phyloP scores from a whole-genome alignment of 2,113 vertebrate genomes.

The Fulica atra region DNA sequence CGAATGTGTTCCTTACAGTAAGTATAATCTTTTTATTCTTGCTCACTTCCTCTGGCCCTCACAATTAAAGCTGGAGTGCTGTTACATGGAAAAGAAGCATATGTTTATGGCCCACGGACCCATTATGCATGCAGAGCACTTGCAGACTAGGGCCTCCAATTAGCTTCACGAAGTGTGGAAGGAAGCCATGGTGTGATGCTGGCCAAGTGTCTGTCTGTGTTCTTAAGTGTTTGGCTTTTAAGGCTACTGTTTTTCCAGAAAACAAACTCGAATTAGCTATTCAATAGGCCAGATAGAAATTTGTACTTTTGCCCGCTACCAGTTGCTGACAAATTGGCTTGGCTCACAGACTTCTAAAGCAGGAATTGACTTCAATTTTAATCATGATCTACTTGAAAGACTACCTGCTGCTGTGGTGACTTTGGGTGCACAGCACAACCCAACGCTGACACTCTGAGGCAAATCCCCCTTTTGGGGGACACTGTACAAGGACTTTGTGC shows the following conservation, averaged over 20 bases:
- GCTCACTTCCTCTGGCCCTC: slow-evolving; percentile 65
- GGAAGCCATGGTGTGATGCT: slow-evolving; percentile 77
- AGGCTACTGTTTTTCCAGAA: slow-evolving; percentile 80
- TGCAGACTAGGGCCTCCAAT: slow-evolving; percentile 75
- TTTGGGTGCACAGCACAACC: slow-evolving; percentile 54
- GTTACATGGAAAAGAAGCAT: slow-evolving; percentile 71
- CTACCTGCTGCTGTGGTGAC: slow-evolving; percentile 77
- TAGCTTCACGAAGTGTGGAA: slow-evolving; percentile 80
- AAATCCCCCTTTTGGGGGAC: slow-evolving; percentile 4
- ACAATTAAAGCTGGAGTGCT: slow-evolving; percentile 64
- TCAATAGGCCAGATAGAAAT: slow-evolving; percentile 80
- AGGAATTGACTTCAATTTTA: slow-evolving; percentile 80
- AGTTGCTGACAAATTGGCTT: slow-evolving; percentile 85
- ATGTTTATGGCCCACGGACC: slow-evolving; percentile 71
- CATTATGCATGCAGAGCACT: slow-evolving; percentile 81
- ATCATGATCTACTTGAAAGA: slow-evolving; percentile 72
- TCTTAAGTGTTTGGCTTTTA: slow-evolving; percentile 84
- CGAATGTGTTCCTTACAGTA: slow-evolving; percentile 99
- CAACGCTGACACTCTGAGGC: slow-evolving; percentile 5
- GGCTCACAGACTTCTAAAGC: slow-evolving; percentile 79
- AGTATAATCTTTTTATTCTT: slow-evolving; percentile 82
- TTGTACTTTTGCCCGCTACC: slow-evolving; percentile 81
- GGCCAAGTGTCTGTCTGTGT: slow-evolving; percentile 82
- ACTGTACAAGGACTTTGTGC: background rate
- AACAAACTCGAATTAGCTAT: slow-evolving; percentile 85